phyloP scores from a whole-genome alignment of 2,888 invertebrate genomes.

The Sialis fuliginosa region DNA sequence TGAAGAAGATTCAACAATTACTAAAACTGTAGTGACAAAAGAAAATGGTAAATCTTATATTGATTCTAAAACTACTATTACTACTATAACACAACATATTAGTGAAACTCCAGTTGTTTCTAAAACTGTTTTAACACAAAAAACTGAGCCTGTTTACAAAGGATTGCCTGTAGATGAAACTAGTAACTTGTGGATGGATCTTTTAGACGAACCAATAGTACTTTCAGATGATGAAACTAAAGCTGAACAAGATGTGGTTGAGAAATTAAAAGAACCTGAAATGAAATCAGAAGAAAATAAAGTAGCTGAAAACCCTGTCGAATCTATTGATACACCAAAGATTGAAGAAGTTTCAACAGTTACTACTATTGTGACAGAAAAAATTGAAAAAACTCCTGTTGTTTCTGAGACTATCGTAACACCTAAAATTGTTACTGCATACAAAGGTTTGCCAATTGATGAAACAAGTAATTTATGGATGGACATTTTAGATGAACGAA shows the following conservation, averaged over 20 bases:
- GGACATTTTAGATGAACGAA: slow-evolving; percentile 9
- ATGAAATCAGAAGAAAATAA: too few relatives aligned
- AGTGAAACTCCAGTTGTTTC: not conserved
- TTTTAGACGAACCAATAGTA: slow-evolving; percentile 10
- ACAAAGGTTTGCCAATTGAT: slow-evolving; percentile 10
- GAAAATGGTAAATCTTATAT: not conserved
- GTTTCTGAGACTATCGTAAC: too few relatives aligned
- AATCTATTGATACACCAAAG: too few relatives aligned
- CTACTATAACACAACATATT: not conserved
- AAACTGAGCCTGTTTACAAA: slow-evolving; percentile 5
- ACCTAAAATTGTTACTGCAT: not conserved
- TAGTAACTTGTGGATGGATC: slow-evolving; percentile 3
- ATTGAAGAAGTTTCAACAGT: too few relatives aligned
- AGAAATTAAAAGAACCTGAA: too few relatives aligned
- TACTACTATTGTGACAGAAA: too few relatives aligned
- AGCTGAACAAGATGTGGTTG: too few relatives aligned
- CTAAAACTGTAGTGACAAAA: not conserved
- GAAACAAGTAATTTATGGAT: slow-evolving; percentile 4
- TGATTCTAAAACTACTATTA: too few relatives aligned
- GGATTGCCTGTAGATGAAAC: slow-evolving; percentile 9
- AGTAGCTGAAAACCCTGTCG: too few relatives aligned
- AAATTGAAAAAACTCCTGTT: too few relatives aligned
- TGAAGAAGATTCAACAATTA: not conserved
- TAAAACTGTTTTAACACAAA: too few relatives aligned
- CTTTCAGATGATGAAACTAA: slow-evolving; percentile 14